Conservation (phyloP, 2,113 vertebrate species). For the Xiphophorus couchianus region DNA sequence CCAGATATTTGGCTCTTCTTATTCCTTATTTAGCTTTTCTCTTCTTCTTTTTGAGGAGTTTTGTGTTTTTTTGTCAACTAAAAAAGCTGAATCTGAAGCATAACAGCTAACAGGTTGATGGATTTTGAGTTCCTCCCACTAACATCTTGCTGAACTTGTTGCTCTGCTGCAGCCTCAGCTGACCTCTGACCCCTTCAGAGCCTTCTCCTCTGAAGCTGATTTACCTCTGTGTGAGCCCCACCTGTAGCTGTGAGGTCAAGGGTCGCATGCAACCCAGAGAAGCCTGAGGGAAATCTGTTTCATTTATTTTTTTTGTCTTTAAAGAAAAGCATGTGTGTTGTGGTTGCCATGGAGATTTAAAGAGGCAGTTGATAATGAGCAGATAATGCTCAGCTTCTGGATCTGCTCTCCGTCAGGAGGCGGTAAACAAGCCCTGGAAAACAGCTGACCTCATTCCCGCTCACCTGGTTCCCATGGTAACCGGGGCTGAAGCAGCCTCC, state of each 20-base stretch:
- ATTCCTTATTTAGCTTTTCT: too few relatives aligned
- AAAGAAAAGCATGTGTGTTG: not conserved
- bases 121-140: not conserved
- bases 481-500: constrained; percentile 6
- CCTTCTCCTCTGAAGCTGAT: constrained; percentile 48
- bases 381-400: too few relatives aligned
- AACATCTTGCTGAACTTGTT: too few relatives aligned
- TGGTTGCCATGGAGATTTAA: not conserved
- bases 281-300: not conserved
- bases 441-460: constrained; percentile 39
- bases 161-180: constrained; percentile 37
- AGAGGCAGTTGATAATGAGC: not conserved
- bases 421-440: constrained; percentile 45
- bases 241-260: constrained; percentile 12
- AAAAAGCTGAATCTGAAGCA: too few relatives aligned
- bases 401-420: not conserved
- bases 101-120: not conserved
- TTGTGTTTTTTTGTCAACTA: too few relatives aligned
- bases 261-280: constrained; percentile 4
- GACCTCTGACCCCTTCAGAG: constrained; percentile 39
- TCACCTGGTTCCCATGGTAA: constrained; percentile 47
- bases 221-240: constrained; percentile 23
- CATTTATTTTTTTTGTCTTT: too few relatives aligned
- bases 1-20: too few relatives aligned
- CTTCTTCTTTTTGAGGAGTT: too few relatives aligned